Evolutionary conservation across 2,888 invertebrate species (phyloP).

Genomic region (Lottia scabra): DNA sequence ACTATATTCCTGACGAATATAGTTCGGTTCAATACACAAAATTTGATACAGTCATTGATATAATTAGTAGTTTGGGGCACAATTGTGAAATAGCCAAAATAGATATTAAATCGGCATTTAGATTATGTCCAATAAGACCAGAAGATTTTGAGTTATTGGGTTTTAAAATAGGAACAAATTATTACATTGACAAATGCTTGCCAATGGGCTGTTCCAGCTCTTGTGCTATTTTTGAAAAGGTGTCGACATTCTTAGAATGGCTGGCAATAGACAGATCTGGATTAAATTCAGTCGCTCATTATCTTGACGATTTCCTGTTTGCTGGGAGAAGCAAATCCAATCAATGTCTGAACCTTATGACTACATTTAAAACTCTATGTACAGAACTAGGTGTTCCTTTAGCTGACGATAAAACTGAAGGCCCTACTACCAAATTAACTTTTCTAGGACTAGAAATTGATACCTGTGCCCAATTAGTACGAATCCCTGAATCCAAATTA

Average conservation of each 20-base stretch:
- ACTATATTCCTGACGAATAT: not conserved
- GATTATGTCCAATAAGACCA: not conserved
- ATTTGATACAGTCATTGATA: not conserved
- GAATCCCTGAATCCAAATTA: constrained; percentile 9
- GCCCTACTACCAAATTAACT: not conserved
- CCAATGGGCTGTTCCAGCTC: not conserved
- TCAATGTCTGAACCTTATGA: not conserved
- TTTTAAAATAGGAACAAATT: not conserved
- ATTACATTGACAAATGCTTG: not conserved
- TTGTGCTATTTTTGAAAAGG: not conserved
- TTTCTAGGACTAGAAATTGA: constrained; percentile 15
- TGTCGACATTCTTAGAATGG: not conserved
- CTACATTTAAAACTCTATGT: not conserved
- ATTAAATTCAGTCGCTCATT: not conserved
- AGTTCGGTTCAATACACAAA: not conserved
- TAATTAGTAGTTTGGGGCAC: not conserved
- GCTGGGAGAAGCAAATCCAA: not conserved
- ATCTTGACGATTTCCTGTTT: not conserved
- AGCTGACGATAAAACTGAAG: not conserved
- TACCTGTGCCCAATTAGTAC: not conserved
- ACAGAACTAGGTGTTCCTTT: not conserved
- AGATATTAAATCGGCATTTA: not conserved
- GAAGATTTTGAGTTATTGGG: not conserved
- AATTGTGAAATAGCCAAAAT: not conserved
- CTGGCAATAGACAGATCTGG: not conserved